Evolutionary conservation across 53 echinoderm and acorn worm species (phyloP), one percentile per base, ranked within the genome.

Genomic region (Echinarachnius parma): DNA sequence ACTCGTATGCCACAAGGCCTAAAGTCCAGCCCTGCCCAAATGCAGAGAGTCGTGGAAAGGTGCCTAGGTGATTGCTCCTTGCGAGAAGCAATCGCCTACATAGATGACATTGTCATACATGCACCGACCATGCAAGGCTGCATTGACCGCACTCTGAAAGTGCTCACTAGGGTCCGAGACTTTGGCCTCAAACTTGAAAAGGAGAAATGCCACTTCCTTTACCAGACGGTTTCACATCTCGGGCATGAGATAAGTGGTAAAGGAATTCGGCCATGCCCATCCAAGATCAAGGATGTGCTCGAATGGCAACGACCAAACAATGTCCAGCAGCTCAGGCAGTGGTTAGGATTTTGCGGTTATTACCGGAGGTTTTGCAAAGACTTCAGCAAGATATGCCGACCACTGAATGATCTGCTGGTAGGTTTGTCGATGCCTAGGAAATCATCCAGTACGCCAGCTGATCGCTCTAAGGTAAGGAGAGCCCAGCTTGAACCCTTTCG

Each of bases 21-120:
- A 0, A 66, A 66, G 18, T 66, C 66, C 7, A 47, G 66, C 10
- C 66, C 66, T 66, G 66, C 66, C 27, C 66, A 66, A 66, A 54
- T 53, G 34, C 31, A 4, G 21, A 15, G 42, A 4, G 62, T 62
- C 18, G 62, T 62, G 21, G 62, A 62, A 9, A 14, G 42, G 11
- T 62, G 62, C 19, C 42, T 62, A 7, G 62, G 62, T 8, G 57
- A 61, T 10, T 61, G 31, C 33, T 47, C 66, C 4, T 29, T 66
- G 0, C 25, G 30, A 31, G 66, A 56, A 34, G 53, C 54, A 15
- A 66, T 72, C 0, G 72, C 56, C 2, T 72, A 72, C 39, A 53
- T 72, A 1, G 72, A 72, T 54, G 72, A 72, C 39, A 56, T 72
- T 54, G 72, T 72, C 20, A 72, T 72, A 0, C 56, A 54, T 54